Percentiles rank a stretch among this genome's conserved stretches.
Conservation (phyloP, 2,888 invertebrate genomes). For the Polydrusus tereticollis region DNA sequence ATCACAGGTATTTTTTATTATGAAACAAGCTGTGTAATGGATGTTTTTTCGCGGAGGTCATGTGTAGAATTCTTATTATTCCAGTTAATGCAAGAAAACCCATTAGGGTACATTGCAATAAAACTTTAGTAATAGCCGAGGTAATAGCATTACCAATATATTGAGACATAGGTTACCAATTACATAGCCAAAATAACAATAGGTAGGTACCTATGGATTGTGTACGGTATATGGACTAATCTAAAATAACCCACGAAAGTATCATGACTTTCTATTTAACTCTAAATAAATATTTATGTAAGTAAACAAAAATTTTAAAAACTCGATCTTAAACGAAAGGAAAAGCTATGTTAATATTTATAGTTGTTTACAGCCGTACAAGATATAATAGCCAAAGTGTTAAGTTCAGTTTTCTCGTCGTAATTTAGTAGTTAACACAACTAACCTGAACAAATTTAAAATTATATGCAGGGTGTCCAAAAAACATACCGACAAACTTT, state of each 20-base stretch:
- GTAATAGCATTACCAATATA: neutral
- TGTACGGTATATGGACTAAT: too few species aligned
- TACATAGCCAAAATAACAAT: neutral
- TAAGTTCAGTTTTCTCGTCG: too few species aligned
- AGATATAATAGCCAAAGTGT: too few species aligned
- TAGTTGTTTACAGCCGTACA: too few species aligned
- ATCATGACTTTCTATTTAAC: neutral
- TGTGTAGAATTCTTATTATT: neutral
- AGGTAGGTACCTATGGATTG: too few species aligned
- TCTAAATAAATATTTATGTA: neutral
- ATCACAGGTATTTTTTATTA: too few species aligned
- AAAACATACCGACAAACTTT: too few species aligned
- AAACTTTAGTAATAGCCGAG: neutral
- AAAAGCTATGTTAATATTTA: neutral
- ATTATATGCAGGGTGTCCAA: too few species aligned
- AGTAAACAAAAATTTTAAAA: neutral
- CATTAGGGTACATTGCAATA: neutral
- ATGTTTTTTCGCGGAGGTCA: too few species aligned
- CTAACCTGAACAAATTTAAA: too few species aligned
- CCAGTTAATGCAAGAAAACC: neutral
- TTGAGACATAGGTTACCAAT: neutral
- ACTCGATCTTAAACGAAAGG: neutral
- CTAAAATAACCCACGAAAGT: neutral
- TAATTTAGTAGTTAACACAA: too few species aligned
- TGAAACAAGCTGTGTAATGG: too few species aligned